These are phyloP conservation scores for Perizoma flavofasciatum DNA, from an alignment of 2,888 invertebrate genomes.

Conservation along the genomic window DNA sequence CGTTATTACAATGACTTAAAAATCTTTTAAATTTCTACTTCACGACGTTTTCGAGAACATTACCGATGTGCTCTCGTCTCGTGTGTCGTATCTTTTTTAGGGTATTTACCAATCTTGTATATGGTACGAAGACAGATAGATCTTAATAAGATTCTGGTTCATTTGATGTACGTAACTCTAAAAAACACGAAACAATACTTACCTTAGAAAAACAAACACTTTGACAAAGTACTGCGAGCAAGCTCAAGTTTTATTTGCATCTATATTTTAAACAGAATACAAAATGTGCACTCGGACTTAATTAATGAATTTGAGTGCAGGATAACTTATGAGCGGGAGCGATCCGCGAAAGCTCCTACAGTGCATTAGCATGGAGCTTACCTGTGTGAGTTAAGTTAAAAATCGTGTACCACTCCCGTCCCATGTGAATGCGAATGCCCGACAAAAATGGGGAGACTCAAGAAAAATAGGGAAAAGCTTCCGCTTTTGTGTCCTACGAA, in stretches of 20 bases:
- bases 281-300: constrained; percentile 31
- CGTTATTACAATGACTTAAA: too few species aligned
- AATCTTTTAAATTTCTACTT: too few species aligned
- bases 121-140: too few species aligned
- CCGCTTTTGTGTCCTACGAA: constrained; percentile 57
- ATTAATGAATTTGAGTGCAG: constrained; percentile 46
- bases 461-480: constrained; percentile 63
- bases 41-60: too few species aligned
- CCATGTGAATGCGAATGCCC: constrained; percentile 62
- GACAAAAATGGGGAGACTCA: constrained; percentile 55
- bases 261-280: constrained; percentile 15
- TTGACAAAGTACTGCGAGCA: not conserved
- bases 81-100: too few species aligned
- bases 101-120: too few species aligned
- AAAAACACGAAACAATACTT: too few species aligned
- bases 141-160: too few species aligned
- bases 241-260: constrained; percentile 6
- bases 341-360: constrained; percentile 48
- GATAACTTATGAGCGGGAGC: constrained; percentile 35
- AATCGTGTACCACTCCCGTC: constrained; percentile 70
- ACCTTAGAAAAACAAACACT: too few species aligned
- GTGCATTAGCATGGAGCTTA: constrained; percentile 65
- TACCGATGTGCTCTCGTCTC: too few species aligned
- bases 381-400: constrained; percentile 74
- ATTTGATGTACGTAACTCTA: too few species aligned